Evolutionary conservation across 2,113 vertebrate species (phyloP), one percentile per base, ranked within the genome.

Genomic region (Grallaria varia): DNA sequence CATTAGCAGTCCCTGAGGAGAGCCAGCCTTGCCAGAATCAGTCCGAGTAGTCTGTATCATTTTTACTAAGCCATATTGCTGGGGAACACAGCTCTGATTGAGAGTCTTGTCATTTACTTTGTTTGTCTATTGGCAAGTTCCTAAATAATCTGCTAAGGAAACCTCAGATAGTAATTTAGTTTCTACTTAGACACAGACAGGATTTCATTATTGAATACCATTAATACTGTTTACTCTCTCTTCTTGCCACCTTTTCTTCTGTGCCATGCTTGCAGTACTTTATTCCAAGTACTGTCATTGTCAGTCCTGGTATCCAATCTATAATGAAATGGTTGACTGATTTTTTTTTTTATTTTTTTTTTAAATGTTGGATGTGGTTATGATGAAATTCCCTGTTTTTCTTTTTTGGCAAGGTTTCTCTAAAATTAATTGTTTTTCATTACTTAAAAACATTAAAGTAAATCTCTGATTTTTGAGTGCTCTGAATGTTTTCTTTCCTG

Each of bases 41-140:
- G 90, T 82, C 64, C 52, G 39, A 88, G 87, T 19, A 91, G 82
- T 69, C 83, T 86, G 62, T 44, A 83, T 90, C 52, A 40, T 78
- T 96, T 91, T 89, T 93, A 52, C 76, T 72, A 25, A 94, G 89
- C 95, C 73, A 39, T 90, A 63, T 85, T 93, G 83, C 90, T 86
- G 85, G 66, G 83, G 50, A 94, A 7, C 68, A 63, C 80, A 35
- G 90, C 90, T 62, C 88, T 96, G 93, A 92, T 83, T 77, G 79
- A 96, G 85, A 86, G 60, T 93, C 76, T 66, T 93, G 92, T 94
- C 90, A 68, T 49, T 96, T 92, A 74, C 75, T 93, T 86, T 93
- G 79, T 90, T 96, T 94, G 86, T 95, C 73, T 96, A 74, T 90
- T 94, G 95, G 83, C 96, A 96, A 89, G 80, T 94, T 92, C 71